A percentile compares a stretch with the other conserved stretches of the same genome.
Evolutionary conservation across 2,888 invertebrate genomes (phyloP).

Genomic region (Acanthosepion lycidas): DNA sequence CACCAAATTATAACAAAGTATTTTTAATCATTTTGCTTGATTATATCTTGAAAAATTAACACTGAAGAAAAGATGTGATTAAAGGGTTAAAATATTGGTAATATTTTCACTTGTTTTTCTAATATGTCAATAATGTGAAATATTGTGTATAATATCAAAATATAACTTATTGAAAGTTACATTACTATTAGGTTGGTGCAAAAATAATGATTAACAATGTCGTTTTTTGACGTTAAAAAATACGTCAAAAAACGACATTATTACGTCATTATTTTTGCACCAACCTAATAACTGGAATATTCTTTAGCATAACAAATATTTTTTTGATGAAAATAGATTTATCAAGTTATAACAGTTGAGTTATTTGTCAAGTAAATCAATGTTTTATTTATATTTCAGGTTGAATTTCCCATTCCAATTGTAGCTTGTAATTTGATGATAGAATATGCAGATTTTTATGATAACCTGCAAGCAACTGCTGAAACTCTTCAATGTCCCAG

Average conservation of each 20-base stretch:
- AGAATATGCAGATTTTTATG: slow-evolving; percentile 98
- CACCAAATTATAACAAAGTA: too few species aligned
- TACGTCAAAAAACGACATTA: too few species aligned
- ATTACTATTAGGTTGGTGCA: too few species aligned
- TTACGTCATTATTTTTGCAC: too few species aligned
- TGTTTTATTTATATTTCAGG: slow-evolving; percentile 73
- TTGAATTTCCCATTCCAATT: slow-evolving; percentile 96
- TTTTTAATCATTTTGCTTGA: not conserved
- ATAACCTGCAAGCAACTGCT: slow-evolving; percentile 86
- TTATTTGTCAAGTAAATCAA: not conserved
- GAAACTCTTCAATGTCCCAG: slow-evolving; percentile 96
- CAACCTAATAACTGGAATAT: too few species aligned
- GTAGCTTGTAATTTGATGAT: slow-evolving; percentile 98
- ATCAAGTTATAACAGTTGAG: not conserved
- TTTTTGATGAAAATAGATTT: not conserved
- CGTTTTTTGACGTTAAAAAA: too few species aligned
- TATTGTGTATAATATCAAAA: not conserved
- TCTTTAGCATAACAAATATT: not conserved
- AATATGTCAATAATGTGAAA: not conserved
- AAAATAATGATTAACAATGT: too few species aligned
- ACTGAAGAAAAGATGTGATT: not conserved
- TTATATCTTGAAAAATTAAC: not conserved
- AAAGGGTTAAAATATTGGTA: not conserved
- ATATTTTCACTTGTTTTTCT: not conserved
- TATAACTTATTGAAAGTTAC: not conserved